Base-by-base conservation (phyloP, 2,797 vertebrate genomes). In the Chelonia mydas region DNA sequence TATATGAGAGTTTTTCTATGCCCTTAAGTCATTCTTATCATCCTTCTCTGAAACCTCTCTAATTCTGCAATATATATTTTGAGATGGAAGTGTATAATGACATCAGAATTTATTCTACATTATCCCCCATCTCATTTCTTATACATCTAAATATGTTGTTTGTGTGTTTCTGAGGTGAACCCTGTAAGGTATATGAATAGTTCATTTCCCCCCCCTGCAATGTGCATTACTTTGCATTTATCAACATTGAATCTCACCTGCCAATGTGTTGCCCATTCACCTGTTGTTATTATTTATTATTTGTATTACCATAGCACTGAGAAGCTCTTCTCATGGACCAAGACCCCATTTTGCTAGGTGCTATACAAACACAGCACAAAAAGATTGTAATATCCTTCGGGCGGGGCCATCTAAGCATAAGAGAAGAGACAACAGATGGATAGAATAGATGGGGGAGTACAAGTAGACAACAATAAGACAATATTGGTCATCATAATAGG, bases 11-110 rank as follows among this genome's bases (percentile, higher is more conserved):
- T 87, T 96, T 83, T 92, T 95, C 86, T 78, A 10, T 88, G 94
- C 89, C 65, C 88, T 83, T 41, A 90, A 41, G 23, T 94, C 95
- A 85, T 92, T 95, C 97, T 96, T 96, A 94, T 95, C 92, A 90
- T 87, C 79, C 77, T 94, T 25, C 92, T 93, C 86, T 54, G 91
- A 82, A 41, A 79, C 4, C 3, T 33, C 17, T 47, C 55, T 31
- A 88, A 68, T 68, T 68, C 65, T 21, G n/a, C n/a, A 68, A n/a
- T 37, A 37, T 13, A 74, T 13, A 74, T 74, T 74, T 74, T 74
- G 37, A 45, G 21, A 45, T 11, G 81, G 53, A 50, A 92, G 89
- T 74, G 7, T 25, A 74, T 27, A 25, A 25, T 74, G 37, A 85
- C 54, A 92, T 91, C 86, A 83, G 84, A 79, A 95, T 93, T 86